These are phyloP conservation scores for Gonatopus flavifemur DNA, from an alignment of 1,140 invertebrate genomes.

Conservation along the genomic window DNA sequence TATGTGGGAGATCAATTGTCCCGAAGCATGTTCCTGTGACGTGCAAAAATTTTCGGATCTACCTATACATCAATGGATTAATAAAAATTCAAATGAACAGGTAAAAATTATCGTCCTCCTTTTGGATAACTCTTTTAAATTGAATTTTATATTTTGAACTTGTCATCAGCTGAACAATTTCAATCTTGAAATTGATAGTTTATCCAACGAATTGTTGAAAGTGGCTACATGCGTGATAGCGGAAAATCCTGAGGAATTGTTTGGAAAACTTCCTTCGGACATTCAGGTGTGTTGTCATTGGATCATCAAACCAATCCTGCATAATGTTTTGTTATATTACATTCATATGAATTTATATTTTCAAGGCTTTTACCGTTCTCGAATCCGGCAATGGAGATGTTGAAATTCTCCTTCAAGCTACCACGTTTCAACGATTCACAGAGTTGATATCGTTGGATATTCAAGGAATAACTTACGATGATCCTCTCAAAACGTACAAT, in stretches of 20 bases:
- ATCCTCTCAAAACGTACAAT: slow-evolving; percentile 17
- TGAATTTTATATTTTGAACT: too few relatives aligned
- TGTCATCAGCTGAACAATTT: too few relatives aligned
- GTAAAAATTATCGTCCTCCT: slow-evolving; percentile 6
- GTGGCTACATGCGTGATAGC: slow-evolving; percentile 63
- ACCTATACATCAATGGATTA: slow-evolving; percentile 44
- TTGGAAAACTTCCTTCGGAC: slow-evolving; percentile 58
- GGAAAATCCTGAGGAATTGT: slow-evolving; percentile 52
- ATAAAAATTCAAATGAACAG: slow-evolving; percentile 20
- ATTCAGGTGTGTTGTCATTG: slow-evolving; percentile 53
- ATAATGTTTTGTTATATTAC: not conserved
- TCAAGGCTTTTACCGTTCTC: slow-evolving; percentile 57
- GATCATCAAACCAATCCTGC: not conserved
- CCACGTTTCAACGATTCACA: slow-evolving; percentile 58
- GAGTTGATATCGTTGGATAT: slow-evolving; percentile 64
- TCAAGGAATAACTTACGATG: slow-evolving; percentile 56
- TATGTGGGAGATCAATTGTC: slow-evolving; percentile 46
- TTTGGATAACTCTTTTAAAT: too few relatives aligned
- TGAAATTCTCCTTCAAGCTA: slow-evolving; percentile 53
- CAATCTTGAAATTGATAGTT: too few relatives aligned
- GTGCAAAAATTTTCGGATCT: slow-evolving; percentile 41
- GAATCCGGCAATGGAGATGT: slow-evolving; percentile 54
- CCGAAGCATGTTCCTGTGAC: slow-evolving; percentile 45
- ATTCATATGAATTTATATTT: not conserved
- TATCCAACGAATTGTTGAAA: slow-evolving; percentile 51